Percentiles rank a stretch among this genome's conserved stretches.
These are phyloP conservation scores for Steinernema khuongi DNA, from an alignment of 1,140 invertebrate genomes.

Conservation along the genomic window DNA sequence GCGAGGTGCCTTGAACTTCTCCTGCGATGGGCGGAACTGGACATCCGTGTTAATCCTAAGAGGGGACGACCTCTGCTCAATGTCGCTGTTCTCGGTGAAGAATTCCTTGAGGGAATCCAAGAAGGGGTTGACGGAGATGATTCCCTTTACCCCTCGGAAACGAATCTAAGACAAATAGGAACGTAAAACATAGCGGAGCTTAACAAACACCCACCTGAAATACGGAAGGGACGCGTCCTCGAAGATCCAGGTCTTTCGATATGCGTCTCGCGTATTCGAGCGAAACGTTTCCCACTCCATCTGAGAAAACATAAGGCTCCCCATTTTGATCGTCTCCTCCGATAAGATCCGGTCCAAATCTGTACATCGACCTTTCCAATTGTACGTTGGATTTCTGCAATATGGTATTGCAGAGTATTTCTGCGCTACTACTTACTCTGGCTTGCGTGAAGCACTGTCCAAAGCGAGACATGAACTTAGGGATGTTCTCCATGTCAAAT, in stretches of 20 bases:
- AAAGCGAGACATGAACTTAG: slow-evolving; percentile 54
- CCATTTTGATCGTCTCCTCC: slow-evolving; percentile 11
- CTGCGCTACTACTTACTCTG: slow-evolving; percentile 16
- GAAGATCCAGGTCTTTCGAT: slow-evolving; percentile 8
- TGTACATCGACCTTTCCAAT: slow-evolving; percentile 14
- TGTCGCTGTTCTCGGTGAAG: too few relatives aligned
- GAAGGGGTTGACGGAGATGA: slow-evolving; percentile 26
- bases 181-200: not conserved
- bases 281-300: slow-evolving; percentile 32
- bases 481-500: slow-evolving; percentile 40
- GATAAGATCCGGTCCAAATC: not conserved
- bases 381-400: slow-evolving; percentile 11
- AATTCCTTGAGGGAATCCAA: slow-evolving; percentile 17
- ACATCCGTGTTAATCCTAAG: too few relatives aligned
- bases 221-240: not conserved
- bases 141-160: slow-evolving; percentile 34
- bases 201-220: slow-evolving; percentile 28
- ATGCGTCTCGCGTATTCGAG: slow-evolving; percentile 7
- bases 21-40: too few relatives aligned
- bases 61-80: too few relatives aligned
- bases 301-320: slow-evolving; percentile 30
- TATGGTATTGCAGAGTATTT: not conserved
- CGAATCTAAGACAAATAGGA: slow-evolving; percentile 27
- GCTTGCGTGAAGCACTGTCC: slow-evolving; percentile 55
- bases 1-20: too few relatives aligned